These are phyloP conservation scores for Mormyrops boulengeri DNA, from an alignment of 2,797 vertebrate species.

Conservation along the genomic window DNA sequence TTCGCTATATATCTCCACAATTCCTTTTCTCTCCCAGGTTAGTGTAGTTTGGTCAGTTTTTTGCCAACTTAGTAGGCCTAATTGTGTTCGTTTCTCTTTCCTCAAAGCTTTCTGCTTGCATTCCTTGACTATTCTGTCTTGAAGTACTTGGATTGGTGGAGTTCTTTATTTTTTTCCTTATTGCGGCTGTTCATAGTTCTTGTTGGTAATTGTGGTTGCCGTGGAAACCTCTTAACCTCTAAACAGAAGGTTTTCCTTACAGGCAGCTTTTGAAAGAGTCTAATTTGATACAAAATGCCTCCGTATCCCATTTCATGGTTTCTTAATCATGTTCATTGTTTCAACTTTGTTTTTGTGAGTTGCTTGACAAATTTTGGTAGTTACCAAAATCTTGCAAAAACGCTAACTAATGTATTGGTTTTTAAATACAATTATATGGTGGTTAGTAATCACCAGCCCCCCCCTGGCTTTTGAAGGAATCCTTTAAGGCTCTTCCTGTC, in stretches of 20 bases:
- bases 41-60: background rate
- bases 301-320: background rate
- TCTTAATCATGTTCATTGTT: background rate
- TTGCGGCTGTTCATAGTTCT: background rate
- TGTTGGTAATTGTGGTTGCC: background rate
- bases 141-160: background rate
- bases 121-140: background rate
- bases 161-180: background rate
- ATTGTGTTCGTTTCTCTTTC: background rate
- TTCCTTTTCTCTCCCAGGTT: background rate
- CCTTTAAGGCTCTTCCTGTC: background rate
- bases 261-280: background rate
- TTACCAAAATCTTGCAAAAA: background rate
- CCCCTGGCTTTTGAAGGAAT: background rate
- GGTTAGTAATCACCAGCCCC: background rate
- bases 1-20: background rate
- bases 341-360: background rate
- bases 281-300: background rate
- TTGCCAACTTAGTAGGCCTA: background rate
- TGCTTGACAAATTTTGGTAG: background rate
- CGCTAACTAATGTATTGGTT: background rate
- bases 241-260: background rate
- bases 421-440: background rate
- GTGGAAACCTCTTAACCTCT: background rate
- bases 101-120: background rate